These are phyloP conservation scores for Strix aluco DNA, from an alignment of 2,113 vertebrate genomes.

Conservation along the genomic window DNA sequence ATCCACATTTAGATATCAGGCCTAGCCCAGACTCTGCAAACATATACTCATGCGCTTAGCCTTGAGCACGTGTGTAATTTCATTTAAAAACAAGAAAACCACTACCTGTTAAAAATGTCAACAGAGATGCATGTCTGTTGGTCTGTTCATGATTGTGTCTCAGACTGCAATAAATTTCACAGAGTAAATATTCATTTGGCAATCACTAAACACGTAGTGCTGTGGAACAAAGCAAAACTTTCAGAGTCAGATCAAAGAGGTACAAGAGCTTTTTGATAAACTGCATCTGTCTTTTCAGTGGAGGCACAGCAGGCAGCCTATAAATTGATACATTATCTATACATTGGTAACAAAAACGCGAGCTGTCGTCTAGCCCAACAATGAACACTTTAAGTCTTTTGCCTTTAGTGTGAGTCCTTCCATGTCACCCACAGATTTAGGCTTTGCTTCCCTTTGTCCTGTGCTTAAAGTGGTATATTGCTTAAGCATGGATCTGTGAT, in stretches of 20 bases:
- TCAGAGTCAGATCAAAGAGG: background rate
- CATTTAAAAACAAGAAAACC: background rate
- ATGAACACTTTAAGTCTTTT: background rate
- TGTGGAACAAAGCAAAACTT: background rate
- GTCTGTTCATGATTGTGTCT: background rate
- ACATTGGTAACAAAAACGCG: rapidly evolving
- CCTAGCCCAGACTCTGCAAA: background rate
- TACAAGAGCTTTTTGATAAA: background rate
- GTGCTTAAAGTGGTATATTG: background rate
- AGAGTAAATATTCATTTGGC: background rate
- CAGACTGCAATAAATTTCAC: background rate
- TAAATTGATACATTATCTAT: background rate
- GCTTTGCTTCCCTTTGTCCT: background rate
- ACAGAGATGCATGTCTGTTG: background rate
- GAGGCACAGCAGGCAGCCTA: background rate
- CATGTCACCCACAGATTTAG: background rate
- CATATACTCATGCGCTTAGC: background rate
- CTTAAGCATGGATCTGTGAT: background rate
- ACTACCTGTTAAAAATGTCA: background rate
- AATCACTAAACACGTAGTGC: background rate
- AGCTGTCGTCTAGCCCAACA: background rate
- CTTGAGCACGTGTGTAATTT: background rate
- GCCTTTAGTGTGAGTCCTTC: background rate
- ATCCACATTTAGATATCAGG: background rate
- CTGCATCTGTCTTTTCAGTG: background rate